phyloP scores from a whole-genome alignment of 37 sponge, comb jelly and placozoan genomes.

The Chondrilla cf. caribensis region DNA sequence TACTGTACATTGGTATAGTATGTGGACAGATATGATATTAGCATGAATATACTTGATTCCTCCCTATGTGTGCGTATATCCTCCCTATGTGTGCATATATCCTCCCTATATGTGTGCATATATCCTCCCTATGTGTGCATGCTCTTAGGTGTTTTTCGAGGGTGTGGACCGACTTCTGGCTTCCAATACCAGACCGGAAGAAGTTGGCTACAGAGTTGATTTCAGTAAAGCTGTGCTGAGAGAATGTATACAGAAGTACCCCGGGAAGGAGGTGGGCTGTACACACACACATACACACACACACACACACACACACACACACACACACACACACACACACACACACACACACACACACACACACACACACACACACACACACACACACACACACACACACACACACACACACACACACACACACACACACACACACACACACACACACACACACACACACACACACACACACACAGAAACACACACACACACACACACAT shows the following conservation, averaged over 20 bases:
- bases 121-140: neutral
- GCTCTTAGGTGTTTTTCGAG: slow-evolving; percentile 81
- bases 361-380: slow-evolving; percentile 15
- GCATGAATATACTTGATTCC: too few relatives aligned
- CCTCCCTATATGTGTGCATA: neutral
- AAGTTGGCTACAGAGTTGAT: slow-evolving; percentile 81
- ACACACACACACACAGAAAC: slow-evolving; percentile 5
- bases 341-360: slow-evolving; percentile 14
- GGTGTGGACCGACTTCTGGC: slow-evolving; percentile 76
- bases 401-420: slow-evolving; percentile 28
- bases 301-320: too few relatives aligned
- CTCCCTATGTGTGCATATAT: too few relatives aligned
- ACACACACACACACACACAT: too few relatives aligned
- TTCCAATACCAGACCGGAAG: slow-evolving; percentile 75
- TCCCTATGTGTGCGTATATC: too few relatives aligned
- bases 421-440: slow-evolving; percentile 14
- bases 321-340: slow-evolving; percentile 17
- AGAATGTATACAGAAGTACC: slow-evolving; percentile 80
- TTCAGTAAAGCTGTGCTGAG: slow-evolving; percentile 69
- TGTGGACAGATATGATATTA: too few relatives aligned
- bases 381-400: slow-evolving; percentile 12
- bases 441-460: slow-evolving; percentile 22
- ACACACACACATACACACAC: too few relatives aligned
- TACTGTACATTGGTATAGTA: too few relatives aligned
- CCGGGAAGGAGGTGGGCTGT: slow-evolving; percentile 80